These are phyloP conservation scores for Lacanobia wlatinum DNA, from an alignment of 2,888 invertebrate species.

Conservation along the genomic window DNA sequence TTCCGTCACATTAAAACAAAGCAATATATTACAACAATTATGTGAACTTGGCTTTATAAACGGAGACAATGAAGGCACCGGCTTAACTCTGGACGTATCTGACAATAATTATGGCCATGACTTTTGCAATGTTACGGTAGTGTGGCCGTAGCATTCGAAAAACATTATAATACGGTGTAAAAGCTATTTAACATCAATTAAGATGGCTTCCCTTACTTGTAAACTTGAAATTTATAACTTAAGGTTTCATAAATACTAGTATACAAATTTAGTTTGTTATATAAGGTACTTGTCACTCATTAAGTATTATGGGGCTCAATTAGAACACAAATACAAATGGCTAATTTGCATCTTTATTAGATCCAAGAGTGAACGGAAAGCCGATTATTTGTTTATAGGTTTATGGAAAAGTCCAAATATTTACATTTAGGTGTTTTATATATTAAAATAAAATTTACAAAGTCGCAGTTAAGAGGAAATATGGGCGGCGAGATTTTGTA, in stretches of 20 bases:
- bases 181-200: slow-evolving; percentile 3
- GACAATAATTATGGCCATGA: too few species aligned
- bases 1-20: slow-evolving; percentile 44
- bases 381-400: not conserved
- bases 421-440: not conserved
- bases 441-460: not conserved
- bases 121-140: too few species aligned
- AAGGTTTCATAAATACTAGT: too few species aligned
- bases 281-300: not conserved
- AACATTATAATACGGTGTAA: not conserved
- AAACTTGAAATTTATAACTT: not conserved
- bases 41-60: slow-evolving; percentile 8
- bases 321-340: not conserved
- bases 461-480: too few species aligned
- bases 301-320: too few species aligned
- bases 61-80: slow-evolving; percentile 9
- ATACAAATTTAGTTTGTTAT: too few species aligned
- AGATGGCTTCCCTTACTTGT: not conserved
- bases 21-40: slow-evolving; percentile 50
- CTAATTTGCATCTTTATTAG: not conserved
- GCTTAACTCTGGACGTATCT: not conserved
- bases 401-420: not conserved
- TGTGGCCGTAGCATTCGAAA: too few species aligned
- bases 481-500: too few species aligned
- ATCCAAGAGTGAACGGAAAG: slow-evolving; percentile 5